Evolutionary conservation across 2,888 invertebrate genomes (phyloP).

Genomic region (Cancer borealis): DNA sequence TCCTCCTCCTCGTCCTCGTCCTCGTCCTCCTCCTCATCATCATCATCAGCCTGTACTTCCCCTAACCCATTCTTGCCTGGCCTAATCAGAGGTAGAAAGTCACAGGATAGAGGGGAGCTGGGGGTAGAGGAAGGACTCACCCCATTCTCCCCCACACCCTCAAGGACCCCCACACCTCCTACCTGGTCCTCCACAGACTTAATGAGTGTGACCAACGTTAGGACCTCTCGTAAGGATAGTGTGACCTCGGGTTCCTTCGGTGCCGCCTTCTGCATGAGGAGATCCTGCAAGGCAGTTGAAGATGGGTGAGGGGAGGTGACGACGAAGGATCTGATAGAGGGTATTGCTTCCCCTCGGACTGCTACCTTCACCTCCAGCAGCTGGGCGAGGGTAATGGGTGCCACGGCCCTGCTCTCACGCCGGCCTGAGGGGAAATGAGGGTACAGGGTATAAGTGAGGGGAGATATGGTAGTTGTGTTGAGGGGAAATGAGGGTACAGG

Average conservation of each 20-base stretch:
- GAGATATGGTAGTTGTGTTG: no score
- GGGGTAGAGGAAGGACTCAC: not conserved
- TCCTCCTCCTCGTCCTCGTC: not conserved
- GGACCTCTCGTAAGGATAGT: conserved; percentile 59
- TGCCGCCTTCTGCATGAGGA: not conserved
- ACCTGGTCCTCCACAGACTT: conserved; percentile 59
- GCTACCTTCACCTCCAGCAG: conserved; percentile 59
- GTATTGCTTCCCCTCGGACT: conserved; percentile 49
- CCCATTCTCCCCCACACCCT: not conserved
- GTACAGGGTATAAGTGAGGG: not conserved
- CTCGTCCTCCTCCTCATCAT: not conserved
- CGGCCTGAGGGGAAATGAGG: not conserved
- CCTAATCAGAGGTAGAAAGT: not conserved
- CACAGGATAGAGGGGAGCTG: not conserved
- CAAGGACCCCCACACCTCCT: not conserved
- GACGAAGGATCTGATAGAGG: conserved; percentile 51
- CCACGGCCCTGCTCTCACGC: not conserved
- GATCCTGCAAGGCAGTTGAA: not conserved
- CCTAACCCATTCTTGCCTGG: not conserved
- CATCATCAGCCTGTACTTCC: not conserved
- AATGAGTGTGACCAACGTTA: conserved; percentile 57
- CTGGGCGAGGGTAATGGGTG: conserved; percentile 56
- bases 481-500: no score
- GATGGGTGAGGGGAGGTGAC: conserved; percentile 42
- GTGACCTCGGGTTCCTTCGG: conserved; percentile 49